phyloP scores from a whole-genome alignment of 2,888 invertebrate species.

The Nymphalis polychloros region DNA sequence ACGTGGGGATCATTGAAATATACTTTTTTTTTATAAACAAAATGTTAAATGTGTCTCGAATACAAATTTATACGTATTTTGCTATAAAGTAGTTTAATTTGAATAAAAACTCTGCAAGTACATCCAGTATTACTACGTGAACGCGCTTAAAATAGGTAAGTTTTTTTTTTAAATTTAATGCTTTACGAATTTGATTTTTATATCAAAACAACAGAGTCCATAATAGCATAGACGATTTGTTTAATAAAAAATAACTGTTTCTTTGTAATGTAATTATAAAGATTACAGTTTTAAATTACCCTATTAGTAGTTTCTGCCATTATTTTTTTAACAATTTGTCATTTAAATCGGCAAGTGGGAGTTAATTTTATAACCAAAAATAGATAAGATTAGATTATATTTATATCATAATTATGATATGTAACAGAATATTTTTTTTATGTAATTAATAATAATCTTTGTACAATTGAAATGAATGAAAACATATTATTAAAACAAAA shows the following conservation, averaged over 20 bases:
- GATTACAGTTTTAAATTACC: no score
- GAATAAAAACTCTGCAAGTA: conserved; percentile 14
- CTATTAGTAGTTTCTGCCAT: no score
- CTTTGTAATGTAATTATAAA: no score
- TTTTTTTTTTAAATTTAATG: conserved; percentile 22
- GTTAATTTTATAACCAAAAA: neutral
- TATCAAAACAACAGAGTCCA: neutral
- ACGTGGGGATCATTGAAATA: conserved; percentile 38
- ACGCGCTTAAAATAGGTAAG: conserved; percentile 36
- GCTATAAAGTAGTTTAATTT: conserved; percentile 56
- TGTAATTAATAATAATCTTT: no score
- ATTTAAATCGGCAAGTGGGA: neutral
- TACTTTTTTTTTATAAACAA: conserved; percentile 43
- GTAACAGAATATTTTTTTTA: no score
- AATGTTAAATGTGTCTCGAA: conserved; percentile 55
- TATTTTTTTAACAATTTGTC: no score
- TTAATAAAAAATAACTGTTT: no score
- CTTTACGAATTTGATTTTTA: neutral
- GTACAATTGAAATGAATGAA: no score
- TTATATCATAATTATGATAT: neutral
- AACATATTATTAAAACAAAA: no score
- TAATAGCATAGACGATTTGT: neutral
- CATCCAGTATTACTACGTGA: conserved; percentile 15
- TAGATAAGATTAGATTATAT: neutral
- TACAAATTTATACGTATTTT: conserved; percentile 62